Evolutionary conservation across 2,888 invertebrate genomes (phyloP), one percentile per base, ranked within the genome.

Genomic region (Patella pellucida): DNA sequence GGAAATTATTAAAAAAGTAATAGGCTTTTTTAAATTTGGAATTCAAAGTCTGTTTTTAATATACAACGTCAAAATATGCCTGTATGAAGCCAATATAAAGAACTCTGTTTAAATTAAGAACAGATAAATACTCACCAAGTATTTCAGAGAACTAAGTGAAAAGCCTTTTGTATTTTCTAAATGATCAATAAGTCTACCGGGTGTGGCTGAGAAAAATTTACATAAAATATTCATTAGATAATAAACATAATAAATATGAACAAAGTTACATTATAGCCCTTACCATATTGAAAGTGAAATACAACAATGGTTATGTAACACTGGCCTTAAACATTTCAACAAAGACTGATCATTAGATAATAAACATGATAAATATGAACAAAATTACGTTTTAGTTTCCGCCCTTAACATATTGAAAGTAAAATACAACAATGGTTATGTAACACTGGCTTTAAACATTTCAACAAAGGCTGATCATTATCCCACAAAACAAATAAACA

Each of bases 121-220:
- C 7, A 7, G 9, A 41, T 41, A 41, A 9, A 41, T 73, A 91
- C 92, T 91, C 91, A 95, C 97, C 91, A 98, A 92, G 91, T 94
- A 97, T 91, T 98, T 97, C 0, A 98, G 92, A 1, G 96, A 94
- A 84, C 95, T 94, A 52, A 98, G 92, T 91, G 95, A 96, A 89
- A 99, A 99, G 31, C 99, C 99, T 92, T 98, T 99, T 0, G 99
- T 98, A 88, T 99, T 98, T 91, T 98, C 97, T 72, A 99, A 92
- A 91, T 99, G 99, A 91, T 99, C 98, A 0, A 98, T 95, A 70
- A 99, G 92, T 81, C 99, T 92, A 11, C 99, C 99, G 0, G 99
- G 99, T 0, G 99, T 99, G 0, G 98, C 93, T 92, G 82, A 68
- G 87, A 85, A 50, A 52, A 68, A 54, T 56, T 71, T 52, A n/a